A percentile compares a stretch with the other conserved stretches of the same genome.
Evolutionary conservation across 2,113 vertebrate species (phyloP).

Genomic region (Saccopteryx leptura): DNA sequence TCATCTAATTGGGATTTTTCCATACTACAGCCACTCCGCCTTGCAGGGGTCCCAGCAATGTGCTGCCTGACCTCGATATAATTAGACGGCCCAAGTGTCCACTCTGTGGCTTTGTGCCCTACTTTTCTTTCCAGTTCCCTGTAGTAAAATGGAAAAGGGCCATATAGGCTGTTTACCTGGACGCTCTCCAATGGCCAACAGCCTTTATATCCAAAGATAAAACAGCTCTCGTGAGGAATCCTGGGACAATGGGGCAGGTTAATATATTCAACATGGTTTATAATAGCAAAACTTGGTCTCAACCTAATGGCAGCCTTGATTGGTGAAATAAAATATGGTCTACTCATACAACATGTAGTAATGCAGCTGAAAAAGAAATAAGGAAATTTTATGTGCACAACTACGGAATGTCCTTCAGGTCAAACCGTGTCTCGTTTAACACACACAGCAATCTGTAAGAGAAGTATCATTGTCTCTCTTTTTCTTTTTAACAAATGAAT

Average conservation of each 20-base stretch:
- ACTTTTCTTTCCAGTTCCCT: slow-evolving; percentile 48
- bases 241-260: neutral
- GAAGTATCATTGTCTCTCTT: neutral
- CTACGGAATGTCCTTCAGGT: neutral
- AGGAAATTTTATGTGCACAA: neutral
- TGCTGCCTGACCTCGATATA: slow-evolving; percentile 76
- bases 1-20: slow-evolving; percentile 87
- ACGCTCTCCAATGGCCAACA: neutral
- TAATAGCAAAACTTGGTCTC: neutral
- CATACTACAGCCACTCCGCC: slow-evolving; percentile 56
- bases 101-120: neutral
- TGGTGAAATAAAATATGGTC: neutral
- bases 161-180: neutral
- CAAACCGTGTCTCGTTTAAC: neutral
- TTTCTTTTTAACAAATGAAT: neutral
- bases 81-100: slow-evolving; percentile 63
- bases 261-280: neutral
- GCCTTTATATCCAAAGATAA: slow-evolving; percentile 38
- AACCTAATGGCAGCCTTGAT: neutral
- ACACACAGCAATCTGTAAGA: neutral
- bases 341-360: neutral
- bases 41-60: slow-evolving; percentile 33
- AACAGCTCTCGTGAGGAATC: neutral
- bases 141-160: slow-evolving; percentile 63
- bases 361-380: neutral